Conservation (phyloP, 2,797 vertebrate species). For the Distichodus sexfasciatus region DNA sequence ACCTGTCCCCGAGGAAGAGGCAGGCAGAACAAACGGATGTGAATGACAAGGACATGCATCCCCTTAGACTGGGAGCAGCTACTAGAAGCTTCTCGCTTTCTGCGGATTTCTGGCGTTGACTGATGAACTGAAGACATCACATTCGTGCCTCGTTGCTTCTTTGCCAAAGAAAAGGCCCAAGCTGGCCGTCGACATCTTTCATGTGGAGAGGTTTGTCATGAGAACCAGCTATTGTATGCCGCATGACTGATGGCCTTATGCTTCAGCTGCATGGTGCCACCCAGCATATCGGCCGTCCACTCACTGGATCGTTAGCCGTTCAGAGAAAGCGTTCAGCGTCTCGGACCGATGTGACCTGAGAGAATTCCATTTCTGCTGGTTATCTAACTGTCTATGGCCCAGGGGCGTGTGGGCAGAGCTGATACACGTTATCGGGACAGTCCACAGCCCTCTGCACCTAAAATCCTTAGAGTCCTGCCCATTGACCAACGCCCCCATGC, state of each 20-base stretch:
- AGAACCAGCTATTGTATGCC: background rate
- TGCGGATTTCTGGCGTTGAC: slow-evolving; percentile 13
- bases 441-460: background rate
- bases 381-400: slow-evolving; percentile 7
- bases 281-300: background rate
- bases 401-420: slow-evolving; percentile 21
- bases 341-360: background rate
- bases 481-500: too few species aligned
- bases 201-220: slow-evolving; percentile 4
- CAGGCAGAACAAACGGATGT: slow-evolving; percentile 10
- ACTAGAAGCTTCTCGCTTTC: slow-evolving; percentile 7
- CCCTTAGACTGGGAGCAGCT: background rate
- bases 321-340: slow-evolving; percentile 1
- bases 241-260: slow-evolving; percentile 5
- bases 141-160: slow-evolving; percentile 1
- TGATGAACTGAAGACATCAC: background rate
- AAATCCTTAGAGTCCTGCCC: background rate
- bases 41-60: slow-evolving; percentile 32
- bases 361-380: background rate
- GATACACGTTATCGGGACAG: slow-evolving; percentile 28
- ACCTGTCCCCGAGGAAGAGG: slow-evolving; percentile 24
- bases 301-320: background rate
- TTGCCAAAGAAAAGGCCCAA: background rate
- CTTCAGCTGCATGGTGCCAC: background rate
- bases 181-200: background rate